A percentile compares a stretch with the other conserved stretches of the same genome.
Conservation (phyloP, 2,113 vertebrate genomes). For the Accipiter cooperii region DNA sequence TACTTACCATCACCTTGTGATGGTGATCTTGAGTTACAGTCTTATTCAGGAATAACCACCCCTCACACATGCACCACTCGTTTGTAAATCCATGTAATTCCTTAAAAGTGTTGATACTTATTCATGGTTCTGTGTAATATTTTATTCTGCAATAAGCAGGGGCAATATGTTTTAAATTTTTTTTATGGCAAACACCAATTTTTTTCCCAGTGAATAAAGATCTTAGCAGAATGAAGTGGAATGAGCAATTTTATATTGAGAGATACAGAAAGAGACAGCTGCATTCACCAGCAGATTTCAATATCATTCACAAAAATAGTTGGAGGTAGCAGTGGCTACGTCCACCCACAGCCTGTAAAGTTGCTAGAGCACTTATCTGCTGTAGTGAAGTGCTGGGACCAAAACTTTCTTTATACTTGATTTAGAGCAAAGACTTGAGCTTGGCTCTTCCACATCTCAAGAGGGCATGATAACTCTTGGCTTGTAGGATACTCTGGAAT, state of each 20-base stretch:
- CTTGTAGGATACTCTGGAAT: background rate
- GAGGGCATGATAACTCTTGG: background rate
- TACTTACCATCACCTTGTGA: background rate
- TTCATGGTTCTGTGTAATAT: background rate
- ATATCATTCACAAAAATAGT: background rate
- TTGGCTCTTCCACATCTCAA: background rate
- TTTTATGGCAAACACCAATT: background rate
- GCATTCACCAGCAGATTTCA: background rate
- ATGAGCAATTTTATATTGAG: accelerated
- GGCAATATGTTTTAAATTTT: background rate
- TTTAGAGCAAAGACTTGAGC: background rate
- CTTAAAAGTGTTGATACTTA: background rate
- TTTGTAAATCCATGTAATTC: background rate
- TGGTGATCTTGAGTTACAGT: background rate
- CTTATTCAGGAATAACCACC: background rate
- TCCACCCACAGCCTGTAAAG: background rate
- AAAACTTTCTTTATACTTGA: background rate
- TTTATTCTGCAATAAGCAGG: background rate
- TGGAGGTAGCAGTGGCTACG: background rate
- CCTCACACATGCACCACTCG: background rate
- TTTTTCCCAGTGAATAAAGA: background rate
- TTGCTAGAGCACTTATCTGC: background rate
- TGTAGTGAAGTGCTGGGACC: background rate
- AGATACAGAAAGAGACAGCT: background rate
- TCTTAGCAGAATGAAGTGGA: background rate